Evolutionary conservation across 2,797 vertebrate genomes (phyloP), one percentile per base, ranked within the genome.

Genomic region (Cossypha niveicapilla): DNA sequence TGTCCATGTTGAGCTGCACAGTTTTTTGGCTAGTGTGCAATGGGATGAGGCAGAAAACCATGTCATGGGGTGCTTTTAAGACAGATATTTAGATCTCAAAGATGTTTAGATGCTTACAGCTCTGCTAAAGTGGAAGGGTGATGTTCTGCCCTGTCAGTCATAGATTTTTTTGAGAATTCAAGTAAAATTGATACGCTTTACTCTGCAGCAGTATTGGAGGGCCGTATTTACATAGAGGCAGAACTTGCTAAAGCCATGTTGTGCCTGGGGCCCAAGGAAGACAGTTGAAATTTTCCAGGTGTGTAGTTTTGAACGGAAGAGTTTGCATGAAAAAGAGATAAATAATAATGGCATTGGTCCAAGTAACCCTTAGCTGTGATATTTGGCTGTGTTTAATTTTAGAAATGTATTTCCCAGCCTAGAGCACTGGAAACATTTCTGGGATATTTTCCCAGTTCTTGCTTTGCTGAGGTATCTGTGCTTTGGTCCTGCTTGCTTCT

Each of bases 241-340:
- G 32, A 87, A 72, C 3, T 34, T 70, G n/a, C 3, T 39, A 32
- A 30, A 32, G 10, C 5, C 0, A 0, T 47, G 21, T 22, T 41
- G 30, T 65, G 42, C 35, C 21, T 73, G 11, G 4, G 12, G 5
- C 8, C 3, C 6, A 39, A 18, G 19, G 14, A n/a, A 61, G 34
- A 50, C 0, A 1, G 28, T 0, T 76, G 30, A 74, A 86, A 44
- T 48, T 56, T 60, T 21, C 16, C 25, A 51, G 15, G 13, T 62
- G 4, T 6, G 30, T 32, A 60, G 22, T 27, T 72, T 58, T 62
- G 32, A 76, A 63, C n/a, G 14, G 45, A 88, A 88, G 3, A 24
- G 3, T 41, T 84, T 3, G 2, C 13, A 5, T 45, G 74, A 88
- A 85, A 85, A 76, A 30, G 7, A 28, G n/a, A 11, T 34, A 23